Evolutionary conservation across 2,113 vertebrate genomes (phyloP).

Genomic region (Octodon degus): DNA sequence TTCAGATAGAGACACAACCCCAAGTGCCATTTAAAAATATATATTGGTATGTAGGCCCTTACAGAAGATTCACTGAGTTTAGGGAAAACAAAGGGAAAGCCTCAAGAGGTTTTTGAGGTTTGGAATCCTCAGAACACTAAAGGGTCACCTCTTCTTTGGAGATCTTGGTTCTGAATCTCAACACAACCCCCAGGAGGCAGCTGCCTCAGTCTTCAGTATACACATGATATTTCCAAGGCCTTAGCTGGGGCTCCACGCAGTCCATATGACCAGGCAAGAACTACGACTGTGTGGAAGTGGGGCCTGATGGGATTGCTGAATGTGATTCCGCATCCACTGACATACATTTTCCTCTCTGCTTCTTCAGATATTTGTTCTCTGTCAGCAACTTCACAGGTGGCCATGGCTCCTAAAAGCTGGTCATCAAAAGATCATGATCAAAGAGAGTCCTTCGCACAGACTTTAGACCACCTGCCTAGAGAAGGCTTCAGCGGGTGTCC

Average conservation of each 20-base stretch:
- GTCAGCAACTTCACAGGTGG: constrained; percentile 76
- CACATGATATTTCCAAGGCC: background rate
- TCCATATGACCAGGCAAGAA: constrained; percentile 12
- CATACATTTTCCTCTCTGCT: constrained; percentile 66
- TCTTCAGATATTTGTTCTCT: constrained; percentile 73
- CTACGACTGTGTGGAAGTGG: background rate
- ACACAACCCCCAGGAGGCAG: background rate
- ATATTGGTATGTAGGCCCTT: background rate
- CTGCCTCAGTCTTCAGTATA: background rate
- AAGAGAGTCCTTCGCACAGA: constrained; percentile 52
- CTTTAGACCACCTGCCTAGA: constrained; percentile 70
- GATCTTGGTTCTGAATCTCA: background rate
- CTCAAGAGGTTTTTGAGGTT: background rate
- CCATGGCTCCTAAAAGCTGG: constrained; percentile 69
- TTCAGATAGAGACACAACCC: background rate
- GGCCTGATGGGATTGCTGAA: background rate
- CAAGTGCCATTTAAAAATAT: background rate
- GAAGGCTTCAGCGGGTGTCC: background rate
- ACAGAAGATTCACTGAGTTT: background rate
- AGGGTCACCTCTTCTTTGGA: background rate
- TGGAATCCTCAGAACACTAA: background rate
- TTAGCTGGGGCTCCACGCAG: background rate
- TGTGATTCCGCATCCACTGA: constrained; percentile 47
- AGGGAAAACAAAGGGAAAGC: background rate
- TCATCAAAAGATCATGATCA: constrained; percentile 73